Base-by-base conservation (phyloP, 2,797 vertebrate genomes). In the Pyrocephalus nanus region DNA sequence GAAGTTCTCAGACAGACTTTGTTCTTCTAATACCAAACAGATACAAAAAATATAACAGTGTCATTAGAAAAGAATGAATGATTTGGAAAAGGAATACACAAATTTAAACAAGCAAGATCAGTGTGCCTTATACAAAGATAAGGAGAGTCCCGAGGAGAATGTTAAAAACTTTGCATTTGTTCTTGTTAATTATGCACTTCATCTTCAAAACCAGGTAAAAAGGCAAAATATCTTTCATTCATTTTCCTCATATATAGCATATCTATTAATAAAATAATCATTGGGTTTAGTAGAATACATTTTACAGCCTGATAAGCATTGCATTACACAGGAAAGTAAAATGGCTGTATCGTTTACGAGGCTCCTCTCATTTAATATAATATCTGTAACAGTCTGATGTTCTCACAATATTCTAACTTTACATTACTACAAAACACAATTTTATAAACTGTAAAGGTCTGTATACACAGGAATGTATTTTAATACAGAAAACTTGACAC, bases 401-500 rank as follows among this genome's bases (percentile, higher is more conserved):
- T 75, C 86, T 79, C 74, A 78, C 51, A 87, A 83, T 90, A 95
- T 70, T 94, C 91, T 90, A 88, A 85, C 93, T 94, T 95, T 87
- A 86, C 79, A 88, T 81, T 87, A 89, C 77, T 78, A 81, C 67
- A 78, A 93, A 96, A 71, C 83, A 81, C 58, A 74, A 65, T 88
- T 88, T 87, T 47, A 50, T 58, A 95, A 82, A 93, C 80, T 69
- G 54, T 50, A 91, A 94, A 86, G 89, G 70, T 80, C 93, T 95
- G 70, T 67, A 81, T 84, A 86, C 95, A 95, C 82, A 93, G 48
- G 42, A 55, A 75, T 27, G n/a, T 53, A 88, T 97, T 96, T 96
- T 88, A 92, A 97, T 91, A 84, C 67, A 67, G 94, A 93, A 93
- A 93, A 94, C 58, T 93, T 97, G 95, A 97, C 93, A 96, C 90